Evolutionary conservation across 1,140 invertebrate species (phyloP).

Genomic region (Drosophila willistoni): DNA sequence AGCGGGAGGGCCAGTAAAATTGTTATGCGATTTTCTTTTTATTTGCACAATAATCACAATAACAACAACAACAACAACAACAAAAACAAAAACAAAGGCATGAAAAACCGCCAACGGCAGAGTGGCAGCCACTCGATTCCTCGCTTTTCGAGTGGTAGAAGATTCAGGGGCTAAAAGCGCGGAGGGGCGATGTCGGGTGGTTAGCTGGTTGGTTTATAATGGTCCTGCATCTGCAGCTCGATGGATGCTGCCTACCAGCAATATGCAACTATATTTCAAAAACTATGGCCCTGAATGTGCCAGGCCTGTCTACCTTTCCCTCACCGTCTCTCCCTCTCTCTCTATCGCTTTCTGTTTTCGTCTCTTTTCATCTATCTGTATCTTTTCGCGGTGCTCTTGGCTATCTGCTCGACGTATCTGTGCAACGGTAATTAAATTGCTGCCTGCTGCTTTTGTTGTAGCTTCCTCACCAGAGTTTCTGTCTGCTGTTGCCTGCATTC

Average conservation of each 20-base stretch:
- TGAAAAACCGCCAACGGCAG: constrained; percentile 17
- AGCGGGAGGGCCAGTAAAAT: constrained; percentile 22
- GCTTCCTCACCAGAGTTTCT: constrained; percentile 19
- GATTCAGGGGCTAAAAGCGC: neutral
- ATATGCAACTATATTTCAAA: constrained; percentile 48
- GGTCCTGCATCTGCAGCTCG: neutral
- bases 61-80: constrained; percentile 49
- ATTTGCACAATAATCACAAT: constrained; percentile 69
- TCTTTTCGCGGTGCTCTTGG: constrained; percentile 15
- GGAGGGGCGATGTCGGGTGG: neutral
- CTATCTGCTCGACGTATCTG: constrained; percentile 41
- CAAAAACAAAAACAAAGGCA: constrained; percentile 16
- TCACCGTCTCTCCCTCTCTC: neutral
- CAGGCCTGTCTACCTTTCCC: constrained; percentile 15
- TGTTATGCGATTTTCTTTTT: constrained; percentile 64
- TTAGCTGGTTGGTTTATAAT: neutral
- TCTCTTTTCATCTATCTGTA: neutral
- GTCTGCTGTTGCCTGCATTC: neutral
- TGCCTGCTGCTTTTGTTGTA: constrained; percentile 60
- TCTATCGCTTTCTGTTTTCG: neutral
- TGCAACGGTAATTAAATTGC: constrained; percentile 76
- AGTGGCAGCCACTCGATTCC: constrained; percentile 35
- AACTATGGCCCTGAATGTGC: constrained; percentile 24
- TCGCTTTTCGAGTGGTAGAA: neutral
- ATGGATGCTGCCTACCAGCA: constrained; percentile 11